A percentile compares a stretch with the other conserved stretches of the same genome.
Conservation (phyloP, 2,113 vertebrate species). For the Eira barbara region DNA sequence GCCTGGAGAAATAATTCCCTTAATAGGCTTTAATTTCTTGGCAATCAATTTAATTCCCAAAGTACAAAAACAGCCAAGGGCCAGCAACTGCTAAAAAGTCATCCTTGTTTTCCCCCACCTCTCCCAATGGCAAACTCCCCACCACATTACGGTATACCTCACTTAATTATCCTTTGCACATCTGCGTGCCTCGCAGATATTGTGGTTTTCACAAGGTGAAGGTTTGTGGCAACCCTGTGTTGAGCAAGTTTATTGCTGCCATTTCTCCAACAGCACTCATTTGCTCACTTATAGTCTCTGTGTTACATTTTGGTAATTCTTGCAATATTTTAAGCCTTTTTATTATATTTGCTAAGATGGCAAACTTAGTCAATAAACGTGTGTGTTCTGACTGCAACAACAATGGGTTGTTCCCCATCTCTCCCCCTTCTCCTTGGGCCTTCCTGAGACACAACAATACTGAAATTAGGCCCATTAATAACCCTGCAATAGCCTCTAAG, state of each 20-base stretch:
- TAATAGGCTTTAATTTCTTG: background rate
- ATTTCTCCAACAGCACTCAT: background rate
- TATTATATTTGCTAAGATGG: background rate
- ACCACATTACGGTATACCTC: background rate
- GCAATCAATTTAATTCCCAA: conserved; percentile 20
- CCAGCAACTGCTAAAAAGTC: background rate
- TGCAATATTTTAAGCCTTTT: background rate
- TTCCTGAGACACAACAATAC: background rate
- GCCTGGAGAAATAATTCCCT: background rate
- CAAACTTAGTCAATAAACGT: background rate
- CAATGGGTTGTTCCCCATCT: background rate
- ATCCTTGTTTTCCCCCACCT: background rate
- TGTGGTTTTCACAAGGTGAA: background rate
- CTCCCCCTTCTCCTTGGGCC: background rate
- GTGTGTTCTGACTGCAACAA: background rate
- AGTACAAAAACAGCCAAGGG: background rate
- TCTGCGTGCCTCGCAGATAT: background rate
- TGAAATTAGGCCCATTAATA: background rate
- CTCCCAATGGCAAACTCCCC: background rate
- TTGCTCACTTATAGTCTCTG: background rate
- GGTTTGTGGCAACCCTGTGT: background rate
- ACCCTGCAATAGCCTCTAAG: background rate
- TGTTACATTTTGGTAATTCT: background rate
- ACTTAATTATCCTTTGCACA: background rate
- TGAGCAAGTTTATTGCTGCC: background rate